phyloP scores from a whole-genome alignment of 2,113 vertebrate genomes.

The Myotis davidii region DNA sequence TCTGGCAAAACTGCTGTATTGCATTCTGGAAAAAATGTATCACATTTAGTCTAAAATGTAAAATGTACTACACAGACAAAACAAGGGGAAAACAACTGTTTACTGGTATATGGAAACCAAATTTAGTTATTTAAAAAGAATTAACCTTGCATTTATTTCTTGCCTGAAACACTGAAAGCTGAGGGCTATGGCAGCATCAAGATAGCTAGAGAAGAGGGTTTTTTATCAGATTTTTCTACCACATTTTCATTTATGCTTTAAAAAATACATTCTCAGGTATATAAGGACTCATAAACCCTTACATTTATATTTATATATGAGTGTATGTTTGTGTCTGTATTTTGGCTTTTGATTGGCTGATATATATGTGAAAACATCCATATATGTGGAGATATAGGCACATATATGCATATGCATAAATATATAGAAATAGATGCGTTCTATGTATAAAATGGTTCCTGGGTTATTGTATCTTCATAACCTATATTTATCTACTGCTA shows the following conservation, averaged over 20 bases:
- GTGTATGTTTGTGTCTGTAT: background rate
- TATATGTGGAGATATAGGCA: background rate
- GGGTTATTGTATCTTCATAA: background rate
- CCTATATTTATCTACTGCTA: background rate
- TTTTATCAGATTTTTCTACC: background rate
- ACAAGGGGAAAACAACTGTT: background rate
- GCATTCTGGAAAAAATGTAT: conserved; percentile 5
- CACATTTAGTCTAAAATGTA: background rate
- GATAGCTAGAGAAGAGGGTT: background rate
- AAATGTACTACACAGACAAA: background rate
- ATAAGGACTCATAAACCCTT: background rate
- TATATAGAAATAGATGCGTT: background rate
- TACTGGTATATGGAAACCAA: background rate
- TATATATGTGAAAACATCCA: background rate
- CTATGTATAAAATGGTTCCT: background rate
- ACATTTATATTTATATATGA: background rate
- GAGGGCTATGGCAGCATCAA: background rate
- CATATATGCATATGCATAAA: rapidly evolving
- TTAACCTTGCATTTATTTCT: background rate
- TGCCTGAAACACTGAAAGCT: background rate
- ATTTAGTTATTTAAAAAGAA: background rate
- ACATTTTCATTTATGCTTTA: background rate
- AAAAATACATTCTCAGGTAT: background rate
- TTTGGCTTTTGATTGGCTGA: background rate
- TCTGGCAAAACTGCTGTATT: background rate